These are phyloP conservation scores for Penaeus chinensis DNA, from an alignment of 1,140 invertebrate genomes.

Conservation along the genomic window DNA sequence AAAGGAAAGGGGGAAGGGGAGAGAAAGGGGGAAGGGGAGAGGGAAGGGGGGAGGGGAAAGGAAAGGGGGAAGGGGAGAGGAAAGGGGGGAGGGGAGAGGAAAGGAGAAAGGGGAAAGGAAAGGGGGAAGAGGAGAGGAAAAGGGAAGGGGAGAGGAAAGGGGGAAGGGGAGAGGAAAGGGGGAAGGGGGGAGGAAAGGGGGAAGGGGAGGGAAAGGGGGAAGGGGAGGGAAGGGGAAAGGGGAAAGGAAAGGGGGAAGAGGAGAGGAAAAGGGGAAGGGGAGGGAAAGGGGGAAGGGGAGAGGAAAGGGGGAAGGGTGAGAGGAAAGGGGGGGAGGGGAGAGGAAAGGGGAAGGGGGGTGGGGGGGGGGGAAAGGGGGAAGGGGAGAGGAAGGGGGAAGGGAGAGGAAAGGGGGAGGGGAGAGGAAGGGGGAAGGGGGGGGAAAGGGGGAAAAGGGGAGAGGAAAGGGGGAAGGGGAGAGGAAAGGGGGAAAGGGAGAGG, in stretches of 20 bases:
- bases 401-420: too few relatives aligned
- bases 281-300: too few relatives aligned
- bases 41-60: not conserved
- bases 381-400: too few relatives aligned
- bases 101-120: not conserved
- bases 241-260: not conserved
- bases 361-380: too few relatives aligned
- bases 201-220: not conserved
- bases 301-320: too few relatives aligned
- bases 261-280: too few relatives aligned
- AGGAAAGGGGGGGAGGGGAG: too few relatives aligned
- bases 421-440: too few relatives aligned
- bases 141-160: not conserved
- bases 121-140: not conserved
- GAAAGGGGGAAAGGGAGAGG: too few relatives aligned
- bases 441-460: too few relatives aligned
- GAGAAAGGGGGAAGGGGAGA: not conserved
- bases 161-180: not conserved
- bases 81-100: not conserved
- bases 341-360: too few relatives aligned
- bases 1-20: not conserved
- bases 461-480: too few relatives aligned
- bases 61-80: not conserved
- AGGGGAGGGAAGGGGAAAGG: not conserved
- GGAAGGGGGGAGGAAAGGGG: not conserved